Percentiles rank a stretch among this genome's conserved stretches.
phyloP scores from a whole-genome alignment of 1,140 invertebrate genomes.

The Dendroctonus ponderosae region DNA sequence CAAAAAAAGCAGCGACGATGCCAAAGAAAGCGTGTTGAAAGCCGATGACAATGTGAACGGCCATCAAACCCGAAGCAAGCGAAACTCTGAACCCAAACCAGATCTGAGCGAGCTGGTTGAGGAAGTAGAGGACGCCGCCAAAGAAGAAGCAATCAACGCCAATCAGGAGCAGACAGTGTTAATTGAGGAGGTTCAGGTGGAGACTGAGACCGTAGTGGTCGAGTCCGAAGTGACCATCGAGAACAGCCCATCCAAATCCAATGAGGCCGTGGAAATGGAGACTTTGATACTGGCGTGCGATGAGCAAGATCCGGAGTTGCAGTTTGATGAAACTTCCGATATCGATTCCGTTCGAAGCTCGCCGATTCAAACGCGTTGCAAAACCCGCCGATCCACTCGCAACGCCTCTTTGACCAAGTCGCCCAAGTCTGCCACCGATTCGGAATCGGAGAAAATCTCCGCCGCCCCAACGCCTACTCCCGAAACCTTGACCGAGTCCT shows the following conservation, averaged over 20 bases:
- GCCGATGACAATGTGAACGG: constrained; percentile 16
- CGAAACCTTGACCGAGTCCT: constrained; percentile 34
- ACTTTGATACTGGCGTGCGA: constrained; percentile 42
- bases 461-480: constrained; percentile 19
- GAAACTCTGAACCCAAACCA: too few species aligned
- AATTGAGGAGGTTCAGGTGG: neutral
- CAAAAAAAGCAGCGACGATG: constrained; percentile 9
- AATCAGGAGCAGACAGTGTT: neutral
- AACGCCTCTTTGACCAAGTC: constrained; percentile 49
- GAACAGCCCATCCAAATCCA: constrained; percentile 3
- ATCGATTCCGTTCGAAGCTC: constrained; percentile 44
- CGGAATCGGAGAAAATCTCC: constrained; percentile 26
- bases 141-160: neutral
- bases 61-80: constrained; percentile 1
- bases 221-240: constrained; percentile 1
- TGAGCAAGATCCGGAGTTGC: constrained; percentile 46
- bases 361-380: constrained; percentile 43
- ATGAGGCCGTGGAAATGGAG: constrained; percentile 41
- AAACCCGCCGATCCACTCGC: constrained; percentile 45
- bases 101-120: neutral
- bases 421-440: constrained; percentile 39
- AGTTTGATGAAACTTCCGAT: constrained; percentile 49
- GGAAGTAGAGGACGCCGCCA: neutral
- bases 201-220: neutral
- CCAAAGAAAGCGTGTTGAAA: constrained; percentile 8